A percentile compares a stretch with the other conserved stretches of the same genome.
Conservation (phyloP, 2,888 invertebrate species). For the Agrotis puta region DNA sequence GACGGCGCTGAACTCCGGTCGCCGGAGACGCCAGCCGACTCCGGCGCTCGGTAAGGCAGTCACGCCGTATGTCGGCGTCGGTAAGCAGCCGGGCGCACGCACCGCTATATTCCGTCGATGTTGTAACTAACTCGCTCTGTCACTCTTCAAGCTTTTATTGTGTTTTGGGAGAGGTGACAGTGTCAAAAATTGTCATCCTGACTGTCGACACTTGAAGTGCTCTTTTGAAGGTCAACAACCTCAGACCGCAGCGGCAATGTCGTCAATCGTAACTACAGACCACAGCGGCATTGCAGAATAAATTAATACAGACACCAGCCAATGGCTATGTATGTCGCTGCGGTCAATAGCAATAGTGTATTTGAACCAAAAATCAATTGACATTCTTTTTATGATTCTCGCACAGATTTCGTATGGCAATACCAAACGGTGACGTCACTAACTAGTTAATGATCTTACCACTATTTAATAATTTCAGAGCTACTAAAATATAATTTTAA, state of each 20-base stretch:
- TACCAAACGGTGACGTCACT: no score
- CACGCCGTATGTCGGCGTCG: slow-evolving; percentile 88
- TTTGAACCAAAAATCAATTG: no score
- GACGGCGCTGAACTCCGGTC: slow-evolving; percentile 83
- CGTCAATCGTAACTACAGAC: no score
- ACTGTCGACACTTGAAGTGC: neutral
- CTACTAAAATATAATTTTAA: no score
- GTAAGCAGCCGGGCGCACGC: slow-evolving; percentile 79
- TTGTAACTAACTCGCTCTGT: slow-evolving; percentile 50
- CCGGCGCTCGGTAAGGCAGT: slow-evolving; percentile 89
- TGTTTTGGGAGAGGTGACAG: neutral
- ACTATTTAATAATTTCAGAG: no score
- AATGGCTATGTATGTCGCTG: neutral
- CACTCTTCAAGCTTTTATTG: slow-evolving; percentile 33
- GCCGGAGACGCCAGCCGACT: slow-evolving; percentile 84
- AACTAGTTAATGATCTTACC: no score
- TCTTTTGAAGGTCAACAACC: neutral
- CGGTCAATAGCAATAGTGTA: neutral
- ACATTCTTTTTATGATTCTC: no score
- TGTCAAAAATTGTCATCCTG: neutral
- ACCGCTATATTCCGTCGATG: slow-evolving; percentile 63
- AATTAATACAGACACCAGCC: neutral
- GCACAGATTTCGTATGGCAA: no score
- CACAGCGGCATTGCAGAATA: no score
- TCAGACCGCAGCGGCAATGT: neutral